phyloP scores from a whole-genome alignment of 2,888 invertebrate species.

The Eubasilissa splendida region DNA sequence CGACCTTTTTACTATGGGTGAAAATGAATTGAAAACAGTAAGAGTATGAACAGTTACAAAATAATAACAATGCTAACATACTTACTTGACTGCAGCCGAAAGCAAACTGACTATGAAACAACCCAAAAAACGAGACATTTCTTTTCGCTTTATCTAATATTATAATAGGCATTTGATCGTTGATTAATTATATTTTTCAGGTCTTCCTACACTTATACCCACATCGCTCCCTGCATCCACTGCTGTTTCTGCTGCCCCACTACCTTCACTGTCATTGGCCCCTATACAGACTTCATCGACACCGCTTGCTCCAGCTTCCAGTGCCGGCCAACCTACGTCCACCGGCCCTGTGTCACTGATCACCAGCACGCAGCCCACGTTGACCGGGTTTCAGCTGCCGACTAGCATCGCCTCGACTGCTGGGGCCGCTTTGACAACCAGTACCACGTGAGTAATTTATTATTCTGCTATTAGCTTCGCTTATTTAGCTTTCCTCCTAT shows the following conservation, averaged over 20 bases:
- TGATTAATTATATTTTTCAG: not conserved
- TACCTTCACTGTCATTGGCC: not conserved
- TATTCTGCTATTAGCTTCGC: not conserved
- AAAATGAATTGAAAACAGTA: no score
- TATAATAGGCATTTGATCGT: not conserved
- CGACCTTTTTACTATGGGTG: no score
- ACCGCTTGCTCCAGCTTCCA: not conserved
- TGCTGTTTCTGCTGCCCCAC: not conserved
- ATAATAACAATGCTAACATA: not conserved
- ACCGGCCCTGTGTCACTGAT: not conserved
- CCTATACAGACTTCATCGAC: not conserved
- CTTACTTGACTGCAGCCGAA: not conserved
- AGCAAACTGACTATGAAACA: not conserved
- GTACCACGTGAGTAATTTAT: constrained; percentile 15
- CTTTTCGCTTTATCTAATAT: not conserved
- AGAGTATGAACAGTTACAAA: no score
- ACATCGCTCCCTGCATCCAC: constrained; percentile 2
- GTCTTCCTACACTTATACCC: not conserved
- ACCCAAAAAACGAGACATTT: not conserved
- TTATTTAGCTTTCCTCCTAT: no score
- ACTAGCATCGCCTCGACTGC: constrained; percentile 21
- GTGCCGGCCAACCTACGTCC: not conserved
- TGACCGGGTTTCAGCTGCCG: not conserved
- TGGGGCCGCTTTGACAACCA: not conserved
- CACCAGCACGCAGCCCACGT: not conserved